Conservation (phyloP, 2,888 invertebrate species). For the Erebia aethiops region DNA sequence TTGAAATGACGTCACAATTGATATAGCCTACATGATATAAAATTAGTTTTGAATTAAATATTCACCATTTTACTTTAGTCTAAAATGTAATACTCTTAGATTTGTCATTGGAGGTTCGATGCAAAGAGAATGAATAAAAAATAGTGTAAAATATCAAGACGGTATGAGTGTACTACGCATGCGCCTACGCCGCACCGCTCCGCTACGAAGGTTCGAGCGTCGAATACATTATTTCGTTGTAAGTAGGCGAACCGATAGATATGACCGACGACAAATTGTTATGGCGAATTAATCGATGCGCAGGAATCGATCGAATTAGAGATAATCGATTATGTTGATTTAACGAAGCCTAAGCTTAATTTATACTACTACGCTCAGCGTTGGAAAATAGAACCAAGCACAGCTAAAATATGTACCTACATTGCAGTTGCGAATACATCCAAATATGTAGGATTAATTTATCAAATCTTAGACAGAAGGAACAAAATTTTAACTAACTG, state of each 20-base stretch:
- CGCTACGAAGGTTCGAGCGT: conserved; percentile 67
- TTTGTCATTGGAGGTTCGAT: too few species aligned
- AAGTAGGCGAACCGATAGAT: conserved; percentile 75
- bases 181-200: conserved; percentile 72
- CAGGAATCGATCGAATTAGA: conserved; percentile 48
- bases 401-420: too few species aligned
- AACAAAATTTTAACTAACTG: not conserved
- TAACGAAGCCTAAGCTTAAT: conserved; percentile 2
- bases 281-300: conserved; percentile 76
- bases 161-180: conserved; percentile 45
- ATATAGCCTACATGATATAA: too few species aligned
- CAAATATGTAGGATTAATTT: not conserved
- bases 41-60: too few species aligned
- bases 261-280: conserved; percentile 79
- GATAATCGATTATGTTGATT: conserved; percentile 41
- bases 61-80: too few species aligned
- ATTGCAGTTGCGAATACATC: not conserved
- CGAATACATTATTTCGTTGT: conserved; percentile 75
- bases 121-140: not conserved
- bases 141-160: conserved; percentile 60
- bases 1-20: too few species aligned
- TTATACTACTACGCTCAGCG: not conserved
- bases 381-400: not conserved
- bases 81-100: too few species aligned
- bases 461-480: not conserved